Conservation (phyloP, 2,113 vertebrate genomes). For the Gallinago paraguaiae region DNA sequence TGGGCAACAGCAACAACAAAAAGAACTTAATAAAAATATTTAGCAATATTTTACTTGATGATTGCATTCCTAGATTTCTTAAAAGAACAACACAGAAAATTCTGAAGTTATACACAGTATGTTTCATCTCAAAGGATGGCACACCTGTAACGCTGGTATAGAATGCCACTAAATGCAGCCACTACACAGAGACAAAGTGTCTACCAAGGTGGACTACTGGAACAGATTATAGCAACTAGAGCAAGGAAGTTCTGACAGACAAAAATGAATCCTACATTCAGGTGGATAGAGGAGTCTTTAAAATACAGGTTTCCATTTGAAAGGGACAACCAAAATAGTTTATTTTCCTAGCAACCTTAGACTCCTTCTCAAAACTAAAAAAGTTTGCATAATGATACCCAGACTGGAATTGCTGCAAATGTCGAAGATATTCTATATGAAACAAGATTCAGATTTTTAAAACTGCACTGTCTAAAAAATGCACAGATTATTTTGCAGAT, state of each 20-base stretch:
- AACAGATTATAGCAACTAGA: neutral
- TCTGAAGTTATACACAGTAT: neutral
- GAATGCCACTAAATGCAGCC: neutral
- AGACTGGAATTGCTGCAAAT: neutral
- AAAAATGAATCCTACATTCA: neutral
- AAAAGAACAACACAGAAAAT: neutral
- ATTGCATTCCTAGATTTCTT: neutral
- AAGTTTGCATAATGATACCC: neutral
- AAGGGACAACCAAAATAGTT: neutral
- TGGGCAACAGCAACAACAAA: constrained; percentile 53
- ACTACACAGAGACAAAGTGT: neutral
- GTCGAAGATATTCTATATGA: neutral
- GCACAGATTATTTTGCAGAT: neutral
- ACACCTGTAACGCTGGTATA: neutral
- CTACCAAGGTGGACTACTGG: neutral
- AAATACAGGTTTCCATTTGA: neutral
- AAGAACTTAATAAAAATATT: neutral
- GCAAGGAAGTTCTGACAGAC: neutral
- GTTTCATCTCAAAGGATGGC: neutral
- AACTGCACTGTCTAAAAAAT: neutral
- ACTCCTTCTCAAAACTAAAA: neutral
- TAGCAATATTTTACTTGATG: neutral
- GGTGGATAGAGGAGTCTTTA: neutral
- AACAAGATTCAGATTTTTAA: neutral
- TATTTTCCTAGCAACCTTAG: neutral